phyloP scores from a whole-genome alignment of 2,797 vertebrate species.

The Oreonectes daqikongensis region DNA sequence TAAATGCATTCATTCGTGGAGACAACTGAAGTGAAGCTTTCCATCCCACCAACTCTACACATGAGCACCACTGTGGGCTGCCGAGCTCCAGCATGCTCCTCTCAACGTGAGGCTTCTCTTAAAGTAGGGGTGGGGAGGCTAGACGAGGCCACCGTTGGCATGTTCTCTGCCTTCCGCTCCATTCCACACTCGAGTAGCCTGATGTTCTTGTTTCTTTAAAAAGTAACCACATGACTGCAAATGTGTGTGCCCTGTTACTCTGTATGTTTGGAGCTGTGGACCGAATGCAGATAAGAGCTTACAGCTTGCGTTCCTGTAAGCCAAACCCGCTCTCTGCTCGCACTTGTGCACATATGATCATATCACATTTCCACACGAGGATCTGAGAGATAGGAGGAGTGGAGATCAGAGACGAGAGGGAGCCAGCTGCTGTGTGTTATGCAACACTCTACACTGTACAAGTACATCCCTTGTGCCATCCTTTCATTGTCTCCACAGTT shows the following conservation, averaged over 20 bases:
- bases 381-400: not conserved
- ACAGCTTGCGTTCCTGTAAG: slow-evolving; percentile 7
- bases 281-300: not conserved
- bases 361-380: slow-evolving; percentile 26
- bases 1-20: slow-evolving; percentile 17
- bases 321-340: not conserved
- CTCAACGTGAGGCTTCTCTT: slow-evolving; percentile 31
- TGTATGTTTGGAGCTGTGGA: not conserved
- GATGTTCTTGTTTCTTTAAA: not conserved
- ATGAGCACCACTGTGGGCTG: slow-evolving; percentile 6
- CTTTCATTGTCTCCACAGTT: slow-evolving; percentile 6
- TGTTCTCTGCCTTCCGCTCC: not conserved
- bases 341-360: slow-evolving; percentile 2
- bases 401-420: slow-evolving; percentile 23
- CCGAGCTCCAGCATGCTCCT: slow-evolving; percentile 27
- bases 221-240: slow-evolving; percentile 2
- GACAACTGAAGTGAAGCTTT: not conserved
- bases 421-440: slow-evolving; percentile 37
- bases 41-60: slow-evolving; percentile 2
- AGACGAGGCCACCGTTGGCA: slow-evolving; percentile 6
- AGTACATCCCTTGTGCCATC: not conserved
- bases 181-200: slow-evolving; percentile 15
- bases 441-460: slow-evolving; percentile 20
- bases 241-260: not conserved
- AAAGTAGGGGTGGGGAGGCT: slow-evolving; percentile 15